Percentiles rank a stretch among this genome's conserved stretches.
Conservation (phyloP, 2,888 invertebrate genomes). For the Callosobruchus maculatus region DNA sequence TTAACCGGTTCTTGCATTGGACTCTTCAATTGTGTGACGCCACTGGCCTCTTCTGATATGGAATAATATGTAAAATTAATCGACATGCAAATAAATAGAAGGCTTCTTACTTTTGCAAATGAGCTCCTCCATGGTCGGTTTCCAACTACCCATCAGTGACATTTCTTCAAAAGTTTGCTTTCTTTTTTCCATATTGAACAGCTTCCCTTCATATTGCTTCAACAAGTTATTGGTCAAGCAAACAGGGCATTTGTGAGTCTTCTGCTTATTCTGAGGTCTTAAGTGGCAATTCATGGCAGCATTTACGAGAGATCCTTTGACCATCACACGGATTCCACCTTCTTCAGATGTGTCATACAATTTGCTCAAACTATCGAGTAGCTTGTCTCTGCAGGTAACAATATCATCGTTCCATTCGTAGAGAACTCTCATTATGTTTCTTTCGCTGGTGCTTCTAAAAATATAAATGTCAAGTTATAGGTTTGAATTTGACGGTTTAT, state of each 20-base stretch:
- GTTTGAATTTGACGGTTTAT: too few species aligned
- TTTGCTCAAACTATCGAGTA: slow-evolving; percentile 28
- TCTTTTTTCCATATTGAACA: slow-evolving; percentile 55
- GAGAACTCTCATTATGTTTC: slow-evolving; percentile 29
- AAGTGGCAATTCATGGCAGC: slow-evolving; percentile 59
- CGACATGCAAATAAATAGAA: neutral
- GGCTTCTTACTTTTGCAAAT: slow-evolving; percentile 51
- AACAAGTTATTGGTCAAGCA: slow-evolving; percentile 49
- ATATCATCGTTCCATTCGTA: slow-evolving; percentile 39
- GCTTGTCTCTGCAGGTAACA: slow-evolving; percentile 38
- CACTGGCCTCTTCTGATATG: too few species aligned
- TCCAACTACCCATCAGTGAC: slow-evolving; percentile 60
- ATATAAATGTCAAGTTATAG: too few species aligned
- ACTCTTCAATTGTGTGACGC: too few species aligned
- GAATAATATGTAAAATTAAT: too few species aligned
- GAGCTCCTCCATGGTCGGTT: slow-evolving; percentile 58
- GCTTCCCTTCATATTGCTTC: slow-evolving; percentile 52
- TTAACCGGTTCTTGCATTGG: too few species aligned
- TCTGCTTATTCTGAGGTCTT: slow-evolving; percentile 36
- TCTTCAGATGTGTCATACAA: slow-evolving; percentile 24
- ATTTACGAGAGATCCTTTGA: slow-evolving; percentile 42
- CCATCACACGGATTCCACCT: neutral
- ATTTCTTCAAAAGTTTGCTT: slow-evolving; percentile 47
- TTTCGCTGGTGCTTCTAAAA: slow-evolving; percentile 16
- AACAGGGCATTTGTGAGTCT: slow-evolving; percentile 42